Conservation (phyloP, 2,797 vertebrate genomes). For the Ataeniobius toweri region DNA sequence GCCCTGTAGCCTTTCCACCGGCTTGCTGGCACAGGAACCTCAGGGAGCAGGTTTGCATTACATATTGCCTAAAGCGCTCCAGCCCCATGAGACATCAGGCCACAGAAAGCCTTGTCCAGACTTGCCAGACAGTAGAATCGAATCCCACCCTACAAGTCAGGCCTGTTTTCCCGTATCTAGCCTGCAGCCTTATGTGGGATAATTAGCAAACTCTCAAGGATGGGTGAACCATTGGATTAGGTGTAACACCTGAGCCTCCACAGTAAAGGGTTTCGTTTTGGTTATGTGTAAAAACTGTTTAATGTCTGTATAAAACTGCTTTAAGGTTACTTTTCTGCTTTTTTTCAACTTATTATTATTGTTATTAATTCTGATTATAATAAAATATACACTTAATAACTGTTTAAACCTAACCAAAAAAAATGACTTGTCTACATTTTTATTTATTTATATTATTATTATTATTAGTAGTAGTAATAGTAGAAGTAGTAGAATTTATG, state of each 20-base stretch:
- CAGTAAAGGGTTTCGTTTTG: neutral
- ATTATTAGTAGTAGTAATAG: neutral
- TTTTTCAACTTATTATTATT: neutral
- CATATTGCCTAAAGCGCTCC: conserved; percentile 38
- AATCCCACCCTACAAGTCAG: conserved; percentile 74
- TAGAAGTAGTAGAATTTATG: neutral
- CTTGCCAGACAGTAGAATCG: conserved; percentile 71
- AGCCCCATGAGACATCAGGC: conserved; percentile 51
- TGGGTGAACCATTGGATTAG: conserved; percentile 58
- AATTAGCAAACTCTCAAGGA: conserved; percentile 67
- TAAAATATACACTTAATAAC: neutral
- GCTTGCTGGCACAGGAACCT: conserved; percentile 54
- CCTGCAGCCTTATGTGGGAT: conserved; percentile 56
- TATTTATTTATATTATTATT: neutral
- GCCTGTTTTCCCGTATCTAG: conserved; percentile 72
- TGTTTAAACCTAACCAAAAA: neutral
- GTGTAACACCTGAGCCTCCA: conserved; percentile 60
- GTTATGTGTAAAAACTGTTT: conserved; percentile 10
- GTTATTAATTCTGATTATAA: neutral
- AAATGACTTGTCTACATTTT: neutral
- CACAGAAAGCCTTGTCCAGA: conserved; percentile 70
- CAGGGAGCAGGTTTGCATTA: conserved; percentile 53
- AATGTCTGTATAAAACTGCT: conserved; percentile 4
- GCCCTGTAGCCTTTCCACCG: conserved; percentile 58
- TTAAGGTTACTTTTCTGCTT: neutral